Percentiles rank a stretch among this genome's conserved stretches.
These are phyloP conservation scores for Endomychus coccineus DNA, from an alignment of 2,888 invertebrate species.

Conservation along the genomic window DNA sequence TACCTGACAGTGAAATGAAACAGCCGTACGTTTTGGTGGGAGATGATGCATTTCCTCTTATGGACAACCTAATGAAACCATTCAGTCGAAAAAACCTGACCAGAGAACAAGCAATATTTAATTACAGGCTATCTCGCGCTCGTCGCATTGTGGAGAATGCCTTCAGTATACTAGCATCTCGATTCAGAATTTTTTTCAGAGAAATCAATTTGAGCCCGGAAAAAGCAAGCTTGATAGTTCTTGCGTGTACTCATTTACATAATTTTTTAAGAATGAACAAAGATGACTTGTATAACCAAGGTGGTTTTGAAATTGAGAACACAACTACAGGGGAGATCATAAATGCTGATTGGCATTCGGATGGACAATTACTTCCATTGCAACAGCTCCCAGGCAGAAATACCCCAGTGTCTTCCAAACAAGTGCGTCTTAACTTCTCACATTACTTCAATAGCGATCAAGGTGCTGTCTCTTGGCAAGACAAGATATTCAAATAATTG, in stretches of 20 bases:
- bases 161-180: constrained; percentile 25
- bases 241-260: constrained; percentile 21
- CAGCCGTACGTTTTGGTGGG: constrained; percentile 15
- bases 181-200: constrained; percentile 28
- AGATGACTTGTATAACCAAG: background rate
- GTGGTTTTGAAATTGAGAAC: too few species aligned
- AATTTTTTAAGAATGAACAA: constrained; percentile 19
- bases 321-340: too few species aligned
- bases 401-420: too few species aligned
- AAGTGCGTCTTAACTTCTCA: too few species aligned
- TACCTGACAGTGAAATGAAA: constrained; percentile 6
- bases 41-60: constrained; percentile 18
- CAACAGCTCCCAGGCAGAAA: too few species aligned
- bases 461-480: too few species aligned
- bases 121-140: constrained; percentile 22
- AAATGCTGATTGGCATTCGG: too few species aligned
- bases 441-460: too few species aligned
- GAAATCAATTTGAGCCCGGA: constrained; percentile 19
- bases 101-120: constrained; percentile 16
- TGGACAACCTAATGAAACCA: constrained; percentile 16
- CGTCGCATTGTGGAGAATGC: constrained; percentile 24
- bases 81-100: constrained; percentile 13
- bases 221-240: constrained; percentile 17
- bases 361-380: too few species aligned
- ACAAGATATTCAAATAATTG: too few species aligned